These are phyloP conservation scores for Lithophane socia DNA, from an alignment of 2,888 invertebrate species.

Conservation along the genomic window DNA sequence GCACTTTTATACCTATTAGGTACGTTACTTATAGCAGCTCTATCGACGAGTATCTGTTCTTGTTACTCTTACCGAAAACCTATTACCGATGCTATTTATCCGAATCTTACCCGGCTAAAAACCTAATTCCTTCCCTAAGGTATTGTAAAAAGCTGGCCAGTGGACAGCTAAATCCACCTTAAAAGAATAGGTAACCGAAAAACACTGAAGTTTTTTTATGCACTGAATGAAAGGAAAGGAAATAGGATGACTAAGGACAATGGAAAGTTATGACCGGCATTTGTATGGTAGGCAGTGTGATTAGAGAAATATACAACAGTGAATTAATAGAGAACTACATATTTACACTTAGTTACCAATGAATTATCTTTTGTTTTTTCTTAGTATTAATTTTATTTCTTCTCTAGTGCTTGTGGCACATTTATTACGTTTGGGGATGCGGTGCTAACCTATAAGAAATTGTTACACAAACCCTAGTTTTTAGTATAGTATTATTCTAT, in stretches of 20 bases:
- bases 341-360: background rate
- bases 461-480: too few species aligned
- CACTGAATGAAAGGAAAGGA: background rate
- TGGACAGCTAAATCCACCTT: constrained; percentile 14
- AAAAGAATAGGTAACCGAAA: constrained; percentile 6
- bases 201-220: constrained; percentile 12
- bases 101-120: background rate
- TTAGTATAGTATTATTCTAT: too few species aligned
- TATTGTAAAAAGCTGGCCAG: constrained; percentile 17
- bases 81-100: background rate
- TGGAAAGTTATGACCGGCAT: background rate
- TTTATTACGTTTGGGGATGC: too few species aligned
- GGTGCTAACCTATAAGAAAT: too few species aligned
- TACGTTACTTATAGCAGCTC: background rate
- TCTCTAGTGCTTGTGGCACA: too few species aligned
- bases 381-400: too few species aligned
- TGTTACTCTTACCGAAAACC: background rate
- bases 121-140: constrained; percentile 16
- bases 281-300: background rate
- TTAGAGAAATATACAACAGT: background rate
- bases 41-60: background rate
- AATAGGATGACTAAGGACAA: background rate
- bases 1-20: background rate
- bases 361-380: too few species aligned
- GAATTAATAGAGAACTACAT: background rate